phyloP scores from a whole-genome alignment of 2,113 vertebrate species.

The Salvelinus sp. region DNA sequence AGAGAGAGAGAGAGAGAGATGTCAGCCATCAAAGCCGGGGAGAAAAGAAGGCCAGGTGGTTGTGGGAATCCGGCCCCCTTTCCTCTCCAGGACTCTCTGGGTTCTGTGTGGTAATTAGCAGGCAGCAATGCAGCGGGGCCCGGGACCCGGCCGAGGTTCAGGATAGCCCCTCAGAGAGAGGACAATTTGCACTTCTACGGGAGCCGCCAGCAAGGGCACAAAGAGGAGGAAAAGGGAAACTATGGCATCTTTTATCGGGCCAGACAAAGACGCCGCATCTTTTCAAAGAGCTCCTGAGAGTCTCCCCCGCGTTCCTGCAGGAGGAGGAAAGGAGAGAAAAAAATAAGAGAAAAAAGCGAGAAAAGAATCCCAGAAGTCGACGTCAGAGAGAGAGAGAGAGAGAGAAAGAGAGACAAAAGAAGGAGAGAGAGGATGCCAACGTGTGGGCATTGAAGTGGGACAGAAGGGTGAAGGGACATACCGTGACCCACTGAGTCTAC shows the following conservation, averaged over 20 bases:
- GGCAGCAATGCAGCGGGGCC: conserved; percentile 71
- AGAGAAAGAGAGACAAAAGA: conserved; percentile 31
- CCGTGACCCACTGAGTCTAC: conserved; percentile 57
- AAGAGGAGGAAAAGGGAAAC: conserved; percentile 79
- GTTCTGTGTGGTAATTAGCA: conserved; percentile 67
- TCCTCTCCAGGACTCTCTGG: conserved; percentile 51
- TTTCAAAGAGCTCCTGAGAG: conserved; percentile 75
- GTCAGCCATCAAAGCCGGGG: conserved; percentile 81
- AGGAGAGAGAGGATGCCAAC: conserved; percentile 46
- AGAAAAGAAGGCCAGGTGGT: conserved; percentile 80
- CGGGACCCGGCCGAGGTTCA: conserved; percentile 25
- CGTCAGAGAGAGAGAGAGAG: conserved; percentile 15
- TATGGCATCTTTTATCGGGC: conserved; percentile 81
- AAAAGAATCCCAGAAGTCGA: conserved; percentile 31
- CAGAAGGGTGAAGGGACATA: conserved; percentile 60
- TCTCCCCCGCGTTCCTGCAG: conserved; percentile 70
- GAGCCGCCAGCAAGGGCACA: conserved; percentile 74
- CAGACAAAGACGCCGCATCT: conserved; percentile 78
- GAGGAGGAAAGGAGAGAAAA: conserved; percentile 50
- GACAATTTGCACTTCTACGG: conserved; percentile 81
- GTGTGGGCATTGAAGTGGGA: conserved; percentile 65
- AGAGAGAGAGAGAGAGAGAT: conserved; percentile 63
- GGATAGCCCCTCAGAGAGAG: conserved; percentile 75
- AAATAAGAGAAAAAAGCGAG: conserved; percentile 32
- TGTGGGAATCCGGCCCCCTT: conserved; percentile 62